Evolutionary conservation across 35 echinoderm and acorn worm genomes (phyloP).

Genomic region (Apostichopus japonicus): DNA sequence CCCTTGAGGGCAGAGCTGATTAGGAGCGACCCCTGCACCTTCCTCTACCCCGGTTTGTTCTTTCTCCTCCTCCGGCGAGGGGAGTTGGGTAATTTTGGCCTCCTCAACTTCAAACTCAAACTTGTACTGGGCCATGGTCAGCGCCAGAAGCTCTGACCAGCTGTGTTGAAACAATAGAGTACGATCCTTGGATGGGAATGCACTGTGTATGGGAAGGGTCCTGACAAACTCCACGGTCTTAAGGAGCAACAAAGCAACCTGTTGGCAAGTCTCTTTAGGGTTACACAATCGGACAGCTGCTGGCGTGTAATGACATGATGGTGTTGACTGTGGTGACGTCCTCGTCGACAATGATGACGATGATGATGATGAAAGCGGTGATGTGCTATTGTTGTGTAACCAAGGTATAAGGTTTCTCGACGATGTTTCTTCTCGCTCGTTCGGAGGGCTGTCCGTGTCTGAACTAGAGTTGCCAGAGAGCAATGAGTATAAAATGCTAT

Average conservation of each 20-base stretch:
- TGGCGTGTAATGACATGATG: slow-evolving; percentile 55
- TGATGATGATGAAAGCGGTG: background rate
- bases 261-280: slow-evolving; percentile 78
- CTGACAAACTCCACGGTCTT: slow-evolving; percentile 95
- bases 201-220: slow-evolving; percentile 74
- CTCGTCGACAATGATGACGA: background rate
- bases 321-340: background rate
- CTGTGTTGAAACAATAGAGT: slow-evolving; percentile 85
- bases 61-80: background rate
- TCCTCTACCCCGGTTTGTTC: background rate
- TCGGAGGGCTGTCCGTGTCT: background rate
- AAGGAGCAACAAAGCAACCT: slow-evolving; percentile 89
- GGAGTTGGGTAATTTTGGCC: slow-evolving; percentile 51
- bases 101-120: slow-evolving; percentile 89
- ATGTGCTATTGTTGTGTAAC: slow-evolving; percentile 46
- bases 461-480: slow-evolving; percentile 28
- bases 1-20: slow-evolving; percentile 64
- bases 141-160: slow-evolving; percentile 93
- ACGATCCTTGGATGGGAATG: slow-evolving; percentile 77
- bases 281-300: slow-evolving; percentile 75
- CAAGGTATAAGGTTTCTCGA: slow-evolving; percentile 51
- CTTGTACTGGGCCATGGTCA: slow-evolving; percentile 93
- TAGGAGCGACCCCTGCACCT: background rate
- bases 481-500: slow-evolving; percentile 56
- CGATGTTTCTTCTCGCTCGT: slow-evolving; percentile 24